Base-by-base conservation (phyloP, 2,797 vertebrate genomes). In the Tangara arthus region DNA sequence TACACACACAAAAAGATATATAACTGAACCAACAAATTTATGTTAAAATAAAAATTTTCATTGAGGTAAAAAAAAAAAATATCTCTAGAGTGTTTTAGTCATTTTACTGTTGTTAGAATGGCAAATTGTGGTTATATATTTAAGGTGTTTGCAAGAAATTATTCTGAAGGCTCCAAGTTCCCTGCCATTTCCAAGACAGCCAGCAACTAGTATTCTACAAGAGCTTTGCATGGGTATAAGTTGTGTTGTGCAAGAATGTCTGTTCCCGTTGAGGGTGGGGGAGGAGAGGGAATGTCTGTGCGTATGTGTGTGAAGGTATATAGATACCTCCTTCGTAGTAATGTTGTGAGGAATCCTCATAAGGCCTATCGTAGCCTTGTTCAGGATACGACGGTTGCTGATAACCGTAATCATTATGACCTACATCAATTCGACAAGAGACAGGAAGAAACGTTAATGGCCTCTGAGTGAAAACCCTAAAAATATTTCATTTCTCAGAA, bases 301-400 rank as follows among this genome's bases (percentile, higher is more conserved):
- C 94, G 96, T 96, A 94, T 97, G 97, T 97, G 97, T 97, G 97
- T 98, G 98, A 98, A 98, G 98, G 98, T 98, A 98, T 98, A 98
- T 98, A 98, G 98, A 98, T 98, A 98, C 98, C 98, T 98, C 98
- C 98, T 97, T 98, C 97, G 98, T 97, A 98, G 98, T 98, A 98
- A 98, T 98, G 98, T 98, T 98, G 98, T 96, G 98, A 98, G 98
- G 98, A 98, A 98, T 98, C 98, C 98, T 98, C 98, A 97, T 98
- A 98, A 98, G 98, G 98, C 98, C 98, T 98, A 98, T 98, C 98
- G 98, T 98, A 98, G 98, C 98, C 98, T 98, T 98, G 98, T 98
- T 98, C 98, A 98, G 98, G 98, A 98, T 98, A 98, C 98, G 98
- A 98, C 98, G 98, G 98, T 97, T 98, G 98, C 98, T 98, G 98